Evolutionary conservation across 2,888 invertebrate species (phyloP).

Genomic region (Lithosia quadra): DNA sequence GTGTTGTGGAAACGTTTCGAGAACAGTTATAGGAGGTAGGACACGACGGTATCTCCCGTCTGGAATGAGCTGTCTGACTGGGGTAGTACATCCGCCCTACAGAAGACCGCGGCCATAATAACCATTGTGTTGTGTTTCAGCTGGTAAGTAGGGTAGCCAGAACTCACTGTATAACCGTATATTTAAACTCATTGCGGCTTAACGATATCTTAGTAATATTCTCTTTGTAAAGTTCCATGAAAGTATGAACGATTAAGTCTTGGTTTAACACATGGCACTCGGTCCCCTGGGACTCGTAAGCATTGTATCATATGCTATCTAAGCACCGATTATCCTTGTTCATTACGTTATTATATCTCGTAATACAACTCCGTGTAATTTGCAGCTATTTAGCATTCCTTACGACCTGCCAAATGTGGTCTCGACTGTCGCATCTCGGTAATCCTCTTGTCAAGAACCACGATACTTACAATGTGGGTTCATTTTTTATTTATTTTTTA

Average conservation of each 20-base stretch:
- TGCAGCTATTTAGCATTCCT: neutral
- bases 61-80: too few species aligned
- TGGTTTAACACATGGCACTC: neutral
- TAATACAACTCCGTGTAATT: slow-evolving; percentile 6
- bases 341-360: slow-evolving; percentile 7
- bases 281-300: neutral
- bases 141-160: too few species aligned
- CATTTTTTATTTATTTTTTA: too few species aligned
- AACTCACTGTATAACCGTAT: too few species aligned
- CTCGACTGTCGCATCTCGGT: neutral
- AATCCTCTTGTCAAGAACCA: neutral
- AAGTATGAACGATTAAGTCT: neutral
- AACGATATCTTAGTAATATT: neutral
- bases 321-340: slow-evolving; percentile 10
- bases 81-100: too few species aligned
- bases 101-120: too few species aligned
- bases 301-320: slow-evolving; percentile 4
- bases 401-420: neutral
- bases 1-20: too few species aligned
- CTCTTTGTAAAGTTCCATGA: neutral
- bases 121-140: too few species aligned
- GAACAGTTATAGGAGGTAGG: too few species aligned
- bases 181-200: neutral
- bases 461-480: too few species aligned
- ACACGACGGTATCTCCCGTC: too few species aligned